Evolutionary conservation across 2,797 vertebrate species (phyloP).

Genomic region (Etheostoma nigrum): DNA sequence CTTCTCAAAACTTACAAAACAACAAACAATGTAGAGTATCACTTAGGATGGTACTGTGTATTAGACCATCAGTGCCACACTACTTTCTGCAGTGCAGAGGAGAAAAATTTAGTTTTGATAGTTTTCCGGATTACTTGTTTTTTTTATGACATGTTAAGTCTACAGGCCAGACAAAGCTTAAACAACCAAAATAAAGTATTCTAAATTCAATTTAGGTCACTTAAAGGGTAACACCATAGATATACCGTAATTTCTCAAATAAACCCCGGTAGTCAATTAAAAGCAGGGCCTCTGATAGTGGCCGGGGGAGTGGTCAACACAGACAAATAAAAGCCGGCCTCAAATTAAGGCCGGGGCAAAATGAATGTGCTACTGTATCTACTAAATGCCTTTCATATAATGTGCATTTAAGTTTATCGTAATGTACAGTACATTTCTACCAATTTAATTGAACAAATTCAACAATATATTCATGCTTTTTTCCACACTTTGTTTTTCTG

Average conservation of each 20-base stretch:
- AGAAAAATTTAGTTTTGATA: background rate
- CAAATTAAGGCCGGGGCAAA: too few relatives aligned
- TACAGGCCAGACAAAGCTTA: background rate
- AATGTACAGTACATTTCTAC: too few relatives aligned
- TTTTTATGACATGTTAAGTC: background rate
- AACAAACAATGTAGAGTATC: conserved; percentile 65
- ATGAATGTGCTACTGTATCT: too few relatives aligned
- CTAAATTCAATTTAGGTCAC: background rate
- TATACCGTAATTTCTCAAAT: background rate
- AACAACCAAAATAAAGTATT: background rate
- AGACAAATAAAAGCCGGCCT: too few relatives aligned
- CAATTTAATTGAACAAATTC: too few relatives aligned
- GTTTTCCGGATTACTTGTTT: background rate
- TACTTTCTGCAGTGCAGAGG: conserved; percentile 3
- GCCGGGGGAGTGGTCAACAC: too few relatives aligned
- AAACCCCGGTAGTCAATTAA: too few relatives aligned
- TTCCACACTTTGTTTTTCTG: too few relatives aligned
- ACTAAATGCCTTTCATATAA: too few relatives aligned
- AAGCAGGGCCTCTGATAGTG: too few relatives aligned
- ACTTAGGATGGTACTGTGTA: conserved; percentile 33
- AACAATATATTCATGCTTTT: too few relatives aligned
- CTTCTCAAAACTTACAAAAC: conserved; percentile 49
- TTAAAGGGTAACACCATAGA: background rate
- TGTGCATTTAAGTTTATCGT: too few relatives aligned
- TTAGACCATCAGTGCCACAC: conserved; percentile 24